Percentiles rank a stretch among this genome's conserved stretches.
These are phyloP conservation scores for Zoanthus solanderi DNA, from an alignment of 92 coral and sea anemone genomes.

Conservation along the genomic window DNA sequence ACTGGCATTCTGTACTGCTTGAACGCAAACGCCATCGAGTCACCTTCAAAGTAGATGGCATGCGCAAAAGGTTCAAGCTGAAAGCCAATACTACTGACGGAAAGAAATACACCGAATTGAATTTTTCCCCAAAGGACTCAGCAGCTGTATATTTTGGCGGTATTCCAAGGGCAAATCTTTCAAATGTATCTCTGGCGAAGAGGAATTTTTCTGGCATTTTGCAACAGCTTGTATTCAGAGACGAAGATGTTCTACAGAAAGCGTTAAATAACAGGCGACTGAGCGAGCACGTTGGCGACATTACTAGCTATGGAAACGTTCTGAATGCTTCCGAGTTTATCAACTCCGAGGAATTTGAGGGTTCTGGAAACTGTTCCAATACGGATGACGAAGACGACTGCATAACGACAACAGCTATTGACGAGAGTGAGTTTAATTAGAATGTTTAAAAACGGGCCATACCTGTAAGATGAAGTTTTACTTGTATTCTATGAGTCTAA, in stretches of 20 bases:
- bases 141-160: slow-evolving; percentile 42
- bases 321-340: slow-evolving; percentile 30
- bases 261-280: not conserved
- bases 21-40: slow-evolving; percentile 24
- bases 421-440: slow-evolving; percentile 3
- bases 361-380: slow-evolving; percentile 13
- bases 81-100: not conserved
- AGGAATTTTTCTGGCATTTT: slow-evolving; percentile 40
- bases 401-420: not conserved
- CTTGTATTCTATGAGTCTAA: too few species aligned
- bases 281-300: not conserved
- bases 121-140: not conserved
- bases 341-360: slow-evolving; percentile 1
- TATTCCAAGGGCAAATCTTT: slow-evolving; percentile 10
- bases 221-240: slow-evolving; percentile 21
- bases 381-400: slow-evolving; percentile 35
- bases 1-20: slow-evolving; percentile 41
- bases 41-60: slow-evolving; percentile 20
- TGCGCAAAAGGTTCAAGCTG: not conserved
- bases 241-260: not conserved
- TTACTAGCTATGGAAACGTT: slow-evolving; percentile 11
- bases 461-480: too few species aligned
- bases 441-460: too few species aligned
- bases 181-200: not conserved
- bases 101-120: not conserved